These are phyloP conservation scores for Takifugu bimaculatus DNA, from an alignment of 2,113 vertebrate species.

Conservation along the genomic window DNA sequence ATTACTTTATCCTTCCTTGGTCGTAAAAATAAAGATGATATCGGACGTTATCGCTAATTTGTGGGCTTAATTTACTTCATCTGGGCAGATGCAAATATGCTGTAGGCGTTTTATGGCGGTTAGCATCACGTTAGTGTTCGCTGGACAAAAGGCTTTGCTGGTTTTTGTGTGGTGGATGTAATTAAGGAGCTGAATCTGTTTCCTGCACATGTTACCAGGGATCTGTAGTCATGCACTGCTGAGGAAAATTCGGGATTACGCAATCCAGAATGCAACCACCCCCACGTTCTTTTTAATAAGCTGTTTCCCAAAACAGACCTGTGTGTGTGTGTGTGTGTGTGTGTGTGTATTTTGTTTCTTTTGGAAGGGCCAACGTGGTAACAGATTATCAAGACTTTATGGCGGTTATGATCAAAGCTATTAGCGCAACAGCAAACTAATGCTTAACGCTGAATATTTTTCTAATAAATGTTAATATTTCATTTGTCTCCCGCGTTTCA, in stretches of 20 bases:
- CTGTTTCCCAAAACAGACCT: conserved; percentile 57
- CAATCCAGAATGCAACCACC: conserved; percentile 59
- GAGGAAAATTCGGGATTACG: conserved; percentile 57
- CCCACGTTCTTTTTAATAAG: conserved; percentile 57
- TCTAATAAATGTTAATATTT: background rate
- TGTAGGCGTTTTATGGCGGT: background rate
- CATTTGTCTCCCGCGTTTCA: no score
- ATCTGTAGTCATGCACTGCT: conserved; percentile 49
- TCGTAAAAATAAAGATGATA: no score
- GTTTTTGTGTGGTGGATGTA: conserved; percentile 46
- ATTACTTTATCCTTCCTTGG: no score
- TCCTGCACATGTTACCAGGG: conserved; percentile 54
- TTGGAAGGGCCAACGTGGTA: background rate
- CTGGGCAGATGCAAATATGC: background rate
- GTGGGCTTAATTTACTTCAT: no score
- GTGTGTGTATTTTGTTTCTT: background rate
- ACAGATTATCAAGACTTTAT: conserved; percentile 21
- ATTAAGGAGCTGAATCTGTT: conserved; percentile 51
- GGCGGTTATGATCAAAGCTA: conserved; percentile 3
- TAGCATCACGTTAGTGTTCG: conserved; percentile 8
- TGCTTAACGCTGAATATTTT: background rate
- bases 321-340: conserved; percentile 5
- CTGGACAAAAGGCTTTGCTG: conserved; percentile 27
- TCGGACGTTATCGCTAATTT: no score
- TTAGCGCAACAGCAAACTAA: conserved; percentile 3